Conservation (phyloP, 1,140 invertebrate genomes). For the Ladona fulva region DNA sequence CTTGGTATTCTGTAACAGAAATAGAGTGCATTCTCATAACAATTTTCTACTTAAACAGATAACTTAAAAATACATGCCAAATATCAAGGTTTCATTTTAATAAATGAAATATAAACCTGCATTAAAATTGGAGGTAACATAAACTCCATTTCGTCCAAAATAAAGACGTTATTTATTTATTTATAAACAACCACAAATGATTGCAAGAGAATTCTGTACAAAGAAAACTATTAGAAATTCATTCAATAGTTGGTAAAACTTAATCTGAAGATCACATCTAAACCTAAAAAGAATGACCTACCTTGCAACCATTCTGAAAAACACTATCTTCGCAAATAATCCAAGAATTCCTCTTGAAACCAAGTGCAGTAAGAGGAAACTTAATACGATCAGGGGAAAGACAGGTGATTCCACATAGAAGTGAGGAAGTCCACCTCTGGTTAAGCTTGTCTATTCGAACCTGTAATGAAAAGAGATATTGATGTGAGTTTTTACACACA, state of each 20-base stretch:
- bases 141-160: background rate
- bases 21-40: no score
- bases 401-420: slow-evolving; percentile 64
- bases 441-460: slow-evolving; percentile 64
- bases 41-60: no score
- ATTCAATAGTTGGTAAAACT: no score
- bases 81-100: no score
- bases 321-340: slow-evolving; percentile 67
- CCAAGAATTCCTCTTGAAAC: slow-evolving; percentile 65
- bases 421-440: slow-evolving; percentile 65
- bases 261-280: no score
- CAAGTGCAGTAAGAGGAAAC: slow-evolving; percentile 61
- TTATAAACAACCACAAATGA: background rate
- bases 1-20: no score
- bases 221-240: no score
- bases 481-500: background rate
- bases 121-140: no score
- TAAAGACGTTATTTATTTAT: no score
- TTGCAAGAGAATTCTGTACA: no score
- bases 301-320: slow-evolving; percentile 67
- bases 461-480: slow-evolving; percentile 35
- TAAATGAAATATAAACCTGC: no score
- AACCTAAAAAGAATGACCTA: slow-evolving; percentile 31
- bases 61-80: no score
- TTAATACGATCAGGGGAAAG: slow-evolving; percentile 54